Base-by-base conservation (phyloP, 2,797 vertebrate genomes). In the Phataginus tricuspis region DNA sequence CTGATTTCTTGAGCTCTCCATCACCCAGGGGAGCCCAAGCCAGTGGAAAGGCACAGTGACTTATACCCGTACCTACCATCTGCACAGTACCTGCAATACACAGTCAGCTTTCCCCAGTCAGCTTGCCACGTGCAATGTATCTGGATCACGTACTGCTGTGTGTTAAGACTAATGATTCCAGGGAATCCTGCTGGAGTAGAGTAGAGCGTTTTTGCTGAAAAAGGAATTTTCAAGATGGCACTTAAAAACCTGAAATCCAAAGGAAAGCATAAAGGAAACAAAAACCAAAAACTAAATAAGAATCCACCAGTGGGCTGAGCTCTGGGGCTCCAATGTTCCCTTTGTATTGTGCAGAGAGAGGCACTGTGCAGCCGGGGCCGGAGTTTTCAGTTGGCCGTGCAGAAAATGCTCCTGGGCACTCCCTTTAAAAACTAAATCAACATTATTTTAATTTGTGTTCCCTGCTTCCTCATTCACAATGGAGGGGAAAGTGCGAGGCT, bases 401-500 rank as follows among this genome's bases (percentile, higher is more conserved):
- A 94, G 93, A 93, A 98, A 98, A 95, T 88, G 97, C 97, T 98
- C 86, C 96, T 96, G 96, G 97, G 97, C 91, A 97, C 96, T 98
- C 95, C 55, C 90, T 98, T 97, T 96, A 97, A 97, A 98, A 98
- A 88, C 91, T 97, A 98, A 98, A 98, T 98, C 97, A 98, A 98
- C 96, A 97, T 96, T 97, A 96, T 98, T 98, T 98, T 98, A 98
- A 98, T 98, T 98, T 98, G 97, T 96, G 97, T 95, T 98, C 97
- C 93, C 92, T 97, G 90, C 84, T 98, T 98, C 96, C 94, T 98
- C 96, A 93, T 90, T 97, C 91, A 96, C 96, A 95, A 90, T 63
- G 85, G 95, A 96, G 85, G 85, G 86, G 88, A 95, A 98, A 96
- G 97, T 95, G 69, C 31, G 37, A 96, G 97, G 97, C 98, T 91